phyloP scores from a whole-genome alignment of 1,140 invertebrate species.

The Armadillidium nasatum region DNA sequence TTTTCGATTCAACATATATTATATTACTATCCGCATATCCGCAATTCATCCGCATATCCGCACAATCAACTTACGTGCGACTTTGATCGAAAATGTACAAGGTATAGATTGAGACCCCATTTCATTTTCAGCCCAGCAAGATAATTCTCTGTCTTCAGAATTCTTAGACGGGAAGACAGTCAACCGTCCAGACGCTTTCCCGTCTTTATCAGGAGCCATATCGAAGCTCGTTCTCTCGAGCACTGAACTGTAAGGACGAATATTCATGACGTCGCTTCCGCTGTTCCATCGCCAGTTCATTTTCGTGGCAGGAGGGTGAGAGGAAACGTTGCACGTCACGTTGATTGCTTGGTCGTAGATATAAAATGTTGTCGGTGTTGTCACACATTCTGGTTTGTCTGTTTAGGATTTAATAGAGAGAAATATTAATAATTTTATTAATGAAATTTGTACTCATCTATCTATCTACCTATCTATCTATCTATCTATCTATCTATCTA shows the following conservation, averaged over 20 bases:
- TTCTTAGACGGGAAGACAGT: constrained; percentile 27
- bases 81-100: constrained; percentile 24
- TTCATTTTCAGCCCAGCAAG: constrained; percentile 25
- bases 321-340: constrained; percentile 23
- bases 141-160: constrained; percentile 24
- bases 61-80: constrained; percentile 18
- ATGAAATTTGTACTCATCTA: no score
- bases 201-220: constrained; percentile 17
- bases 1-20: no score
- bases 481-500: no score
- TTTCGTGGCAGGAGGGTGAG: constrained; percentile 24
- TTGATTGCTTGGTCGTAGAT: constrained; percentile 31
- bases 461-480: no score
- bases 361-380: constrained; percentile 23
- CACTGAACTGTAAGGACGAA: constrained; percentile 20
- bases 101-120: constrained; percentile 23
- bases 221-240: constrained; percentile 16
- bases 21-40: no score
- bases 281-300: constrained; percentile 32
- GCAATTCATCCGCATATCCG: no score
- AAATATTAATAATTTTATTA: no score
- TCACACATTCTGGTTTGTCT: constrained; percentile 28
- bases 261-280: constrained; percentile 29
- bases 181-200: constrained; percentile 5
- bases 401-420: not conserved